Base-by-base conservation (phyloP, 2,888 invertebrate species). In the Metopia argyrocephala region DNA sequence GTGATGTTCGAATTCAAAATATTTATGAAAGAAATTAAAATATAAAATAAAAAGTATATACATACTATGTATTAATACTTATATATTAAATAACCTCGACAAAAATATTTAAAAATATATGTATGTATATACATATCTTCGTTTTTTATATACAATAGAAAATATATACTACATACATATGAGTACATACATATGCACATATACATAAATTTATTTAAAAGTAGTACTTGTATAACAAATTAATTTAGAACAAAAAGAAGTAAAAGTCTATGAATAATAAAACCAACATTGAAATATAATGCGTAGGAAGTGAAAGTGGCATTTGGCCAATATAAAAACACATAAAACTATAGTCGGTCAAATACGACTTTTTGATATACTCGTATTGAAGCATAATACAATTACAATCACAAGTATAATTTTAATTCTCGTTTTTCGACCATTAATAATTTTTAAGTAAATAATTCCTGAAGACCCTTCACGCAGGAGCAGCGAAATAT, bases 291-390 rank as follows among this genome's bases (percentile, higher is more conserved):
- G 74, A 68, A 38, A 20, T 65, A 12, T 3, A 65, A 46, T 75
- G 78, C 80, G 78, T 76, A 78, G 80, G 78, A 78, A 76, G 78
- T 83, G 82, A 82, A 84, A 70, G 84, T 81, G 85, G 82, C 78
- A 75, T 64, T 23, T 23, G 48, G 82, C 82, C 80, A 78, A 76
- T n/a, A 28, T 23, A 25, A 15, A 61, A n/a, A n/a, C n/a, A n/a
- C n/a, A n/a, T n/a, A n/a, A n/a, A n/a, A n/a, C n/a, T n/a, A n/a
- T n/a, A n/a, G n/a, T n/a, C n/a, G n/a, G n/a, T n/a, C n/a, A n/a
- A n/a, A n/a, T n/a, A n/a, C n/a, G n/a, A n/a, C n/a, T n/a, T n/a
- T n/a, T n/a, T n/a, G n/a, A n/a, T n/a, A n/a, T n/a, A n/a, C n/a
- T n/a, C n/a, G n/a, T n/a, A n/a, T n/a, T n/a, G n/a, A n/a, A n/a